Evolutionary conservation across 2,797 vertebrate genomes (phyloP), one percentile per base, ranked within the genome.

Genomic region (Bradypodion pumilum): DNA sequence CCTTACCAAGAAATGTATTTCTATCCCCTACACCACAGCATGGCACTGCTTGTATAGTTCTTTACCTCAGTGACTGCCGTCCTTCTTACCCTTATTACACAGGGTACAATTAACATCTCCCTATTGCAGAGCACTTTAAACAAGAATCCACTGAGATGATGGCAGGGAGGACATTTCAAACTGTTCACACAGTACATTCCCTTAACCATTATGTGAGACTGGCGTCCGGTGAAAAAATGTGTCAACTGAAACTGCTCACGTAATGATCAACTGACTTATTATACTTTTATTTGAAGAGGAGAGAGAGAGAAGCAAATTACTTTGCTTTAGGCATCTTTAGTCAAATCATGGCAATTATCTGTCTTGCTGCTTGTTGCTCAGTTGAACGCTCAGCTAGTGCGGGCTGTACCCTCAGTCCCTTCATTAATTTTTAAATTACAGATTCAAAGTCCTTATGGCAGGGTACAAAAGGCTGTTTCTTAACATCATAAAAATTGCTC

Each of bases 381-480:
- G 42, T 72, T 81, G 65, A 85, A 76, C n/a, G 49, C 78, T 87
- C 40, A 52, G 60, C 81, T 87, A 35, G 56, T 74, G 85, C 66
- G 12, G 65, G 52, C 23, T 78, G 86, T 88, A 23, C 77, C 10
- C 63, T 72, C 42, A 1, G 0, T 89, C 78, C 84, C 83, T 91
- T 94, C 62, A 81, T 91, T 91, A 90, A 85, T 91, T 93, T 92
- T 60, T 89, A 74, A 94, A 85, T 92, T 89, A 86, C 9, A 25
- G 88, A 81, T 92, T 87, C 79, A 91, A 87, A 93, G 76, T 44
- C 80, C 52, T 87, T 46, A 16, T 69, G 85, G 82, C 80, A 90
- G 85, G 77, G 78, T 86, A 73, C 73, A 63, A 85, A 70, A 72
- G 32, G 42, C n/a, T 80, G 77, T 35, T 72, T 77, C 40, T 76